Evolutionary conservation across 2,797 vertebrate genomes (phyloP).

Genomic region (Falco biarmicus): DNA sequence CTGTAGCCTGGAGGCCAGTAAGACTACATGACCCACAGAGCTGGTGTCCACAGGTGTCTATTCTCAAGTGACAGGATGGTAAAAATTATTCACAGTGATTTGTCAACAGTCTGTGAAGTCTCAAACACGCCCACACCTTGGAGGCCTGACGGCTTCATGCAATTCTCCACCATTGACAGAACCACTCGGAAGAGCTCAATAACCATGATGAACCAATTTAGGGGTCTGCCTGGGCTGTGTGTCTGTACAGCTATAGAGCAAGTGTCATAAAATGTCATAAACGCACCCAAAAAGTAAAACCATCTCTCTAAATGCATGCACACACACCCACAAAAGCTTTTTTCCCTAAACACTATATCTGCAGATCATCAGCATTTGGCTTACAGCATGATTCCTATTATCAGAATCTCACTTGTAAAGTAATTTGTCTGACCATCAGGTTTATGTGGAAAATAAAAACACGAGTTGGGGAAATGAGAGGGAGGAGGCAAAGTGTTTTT

Average conservation of each 20-base stretch:
- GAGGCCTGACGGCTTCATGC: not conserved
- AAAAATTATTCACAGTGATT: not conserved
- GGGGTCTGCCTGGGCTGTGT: not conserved
- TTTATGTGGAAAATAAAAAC: constrained; percentile 43
- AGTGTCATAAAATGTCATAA: not conserved
- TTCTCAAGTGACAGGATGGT: not conserved
- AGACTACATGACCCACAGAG: not conserved
- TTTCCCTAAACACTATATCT: not conserved
- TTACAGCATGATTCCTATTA: not conserved
- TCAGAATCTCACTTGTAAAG: not conserved
- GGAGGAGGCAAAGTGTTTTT: constrained; percentile 25
- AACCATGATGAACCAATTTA: not conserved
- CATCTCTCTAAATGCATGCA: not conserved
- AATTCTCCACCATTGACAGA: not conserved
- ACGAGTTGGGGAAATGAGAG: not conserved
- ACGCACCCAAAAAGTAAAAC: not conserved
- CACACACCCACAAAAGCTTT: not conserved
- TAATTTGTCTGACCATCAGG: constrained; percentile 4
- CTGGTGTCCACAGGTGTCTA: not conserved
- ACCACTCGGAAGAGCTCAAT: not conserved
- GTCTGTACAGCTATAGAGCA: not conserved
- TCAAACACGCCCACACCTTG: not conserved
- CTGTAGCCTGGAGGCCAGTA: not conserved
- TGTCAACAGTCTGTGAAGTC: not conserved
- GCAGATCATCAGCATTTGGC: constrained; percentile 6